A percentile compares a stretch with the other conserved stretches of the same genome.
Evolutionary conservation across 2,113 vertebrate genomes (phyloP).

Genomic region (Hiodon alosoides): DNA sequence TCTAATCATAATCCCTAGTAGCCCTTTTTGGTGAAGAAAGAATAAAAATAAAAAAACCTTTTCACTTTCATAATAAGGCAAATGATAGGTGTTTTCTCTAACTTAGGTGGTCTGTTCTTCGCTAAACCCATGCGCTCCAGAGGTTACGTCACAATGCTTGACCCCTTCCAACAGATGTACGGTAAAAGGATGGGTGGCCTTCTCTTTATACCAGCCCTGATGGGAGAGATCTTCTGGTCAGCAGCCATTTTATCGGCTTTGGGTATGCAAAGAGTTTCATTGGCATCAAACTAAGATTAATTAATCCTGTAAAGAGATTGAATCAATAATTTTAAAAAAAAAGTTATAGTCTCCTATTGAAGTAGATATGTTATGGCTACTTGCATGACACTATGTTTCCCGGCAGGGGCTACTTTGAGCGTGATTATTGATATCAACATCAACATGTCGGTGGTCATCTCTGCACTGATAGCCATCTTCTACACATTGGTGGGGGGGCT

Average conservation of each 20-base stretch:
- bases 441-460: slow-evolving; percentile 81
- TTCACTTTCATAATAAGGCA: neutral
- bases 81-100: slow-evolving; percentile 22
- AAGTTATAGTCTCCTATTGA: neutral
- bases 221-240: slow-evolving; percentile 99
- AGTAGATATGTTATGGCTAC: neutral
- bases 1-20: neutral
- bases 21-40: too few relatives aligned
- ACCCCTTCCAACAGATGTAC: slow-evolving; percentile 94
- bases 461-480: slow-evolving; percentile 83
- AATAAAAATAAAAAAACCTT: neutral
- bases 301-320: neutral
- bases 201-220: slow-evolving; percentile 89
- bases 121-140: slow-evolving; percentile 94
- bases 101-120: slow-evolving; percentile 89
- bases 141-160: slow-evolving; percentile 95
- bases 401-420: slow-evolving; percentile 86
- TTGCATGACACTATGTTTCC: neutral
- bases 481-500: slow-evolving; percentile 91
- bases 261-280: slow-evolving; percentile 61
- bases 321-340: too few relatives aligned
- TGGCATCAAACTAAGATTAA: neutral
- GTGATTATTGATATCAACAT: slow-evolving; percentile 88
- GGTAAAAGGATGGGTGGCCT: slow-evolving; percentile 94
- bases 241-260: slow-evolving; percentile 94